Evolutionary conservation across 2,797 vertebrate species (phyloP).

Genomic region (Onychomys torridus): DNA sequence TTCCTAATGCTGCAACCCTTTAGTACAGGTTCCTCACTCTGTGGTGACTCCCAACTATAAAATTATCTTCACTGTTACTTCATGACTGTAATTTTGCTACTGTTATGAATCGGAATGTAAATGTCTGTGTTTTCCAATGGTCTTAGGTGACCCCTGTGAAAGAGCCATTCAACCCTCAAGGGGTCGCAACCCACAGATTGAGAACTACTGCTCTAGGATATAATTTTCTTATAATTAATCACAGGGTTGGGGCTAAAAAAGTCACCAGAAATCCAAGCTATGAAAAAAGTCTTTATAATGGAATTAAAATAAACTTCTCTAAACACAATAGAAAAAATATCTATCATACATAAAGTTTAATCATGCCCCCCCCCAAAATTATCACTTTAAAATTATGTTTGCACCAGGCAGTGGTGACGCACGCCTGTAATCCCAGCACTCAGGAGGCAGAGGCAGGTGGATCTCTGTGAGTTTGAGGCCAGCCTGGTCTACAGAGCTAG

Average conservation of each 20-base stretch:
- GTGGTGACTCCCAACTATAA: neutral
- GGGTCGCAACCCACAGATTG: too few species aligned
- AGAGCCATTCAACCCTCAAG: too few species aligned
- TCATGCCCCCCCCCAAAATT: too few species aligned
- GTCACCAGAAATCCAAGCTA: slow-evolving; percentile 50
- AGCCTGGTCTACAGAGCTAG: too few species aligned
- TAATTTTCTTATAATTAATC: slow-evolving; percentile 57
- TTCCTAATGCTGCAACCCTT: too few species aligned
- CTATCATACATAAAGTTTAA: neutral
- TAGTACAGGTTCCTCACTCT: neutral
- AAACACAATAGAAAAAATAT: slow-evolving; percentile 12
- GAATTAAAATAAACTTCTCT: slow-evolving; percentile 57
- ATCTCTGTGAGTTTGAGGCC: too few species aligned
- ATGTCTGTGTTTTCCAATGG: too few species aligned
- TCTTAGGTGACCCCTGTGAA: too few species aligned
- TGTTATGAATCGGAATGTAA: neutral
- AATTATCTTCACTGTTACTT: neutral
- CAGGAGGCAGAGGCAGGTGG: too few species aligned
- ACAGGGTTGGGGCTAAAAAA: neutral
- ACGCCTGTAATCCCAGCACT: too few species aligned
- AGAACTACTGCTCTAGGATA: neutral
- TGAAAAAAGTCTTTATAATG: slow-evolving; percentile 11
- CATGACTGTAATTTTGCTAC: neutral
- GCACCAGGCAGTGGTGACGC: too few species aligned
- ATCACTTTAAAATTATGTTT: too few species aligned